phyloP scores from a whole-genome alignment of 1,140 invertebrate species.

The Holotrichia oblita region DNA sequence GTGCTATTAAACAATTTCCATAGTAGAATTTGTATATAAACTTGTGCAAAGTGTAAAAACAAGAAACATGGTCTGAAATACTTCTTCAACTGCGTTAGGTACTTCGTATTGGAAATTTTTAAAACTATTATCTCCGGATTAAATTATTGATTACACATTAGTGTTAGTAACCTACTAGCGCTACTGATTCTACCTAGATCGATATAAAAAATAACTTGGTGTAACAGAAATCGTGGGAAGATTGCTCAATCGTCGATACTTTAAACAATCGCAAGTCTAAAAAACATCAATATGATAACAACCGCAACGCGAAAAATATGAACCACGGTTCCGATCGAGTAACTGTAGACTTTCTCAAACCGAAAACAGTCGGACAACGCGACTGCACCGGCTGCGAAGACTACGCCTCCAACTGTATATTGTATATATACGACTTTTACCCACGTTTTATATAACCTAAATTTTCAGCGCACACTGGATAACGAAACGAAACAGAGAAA shows the following conservation, averaged over 20 bases:
- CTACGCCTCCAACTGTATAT: constrained; percentile 7
- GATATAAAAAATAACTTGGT: neutral
- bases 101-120: no score
- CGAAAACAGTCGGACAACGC: constrained; percentile 28
- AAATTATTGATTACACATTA: no score
- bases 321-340: constrained; percentile 37
- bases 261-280: neutral
- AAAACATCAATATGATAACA: constrained; percentile 14
- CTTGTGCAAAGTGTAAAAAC: no score
- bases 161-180: no score
- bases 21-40: no score
- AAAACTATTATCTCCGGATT: no score
- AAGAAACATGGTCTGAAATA: no score
- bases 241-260: neutral
- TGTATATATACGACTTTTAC: constrained; percentile 36
- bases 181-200: neutral
- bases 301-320: constrained; percentile 23
- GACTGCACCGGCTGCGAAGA: constrained; percentile 22
- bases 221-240: neutral
- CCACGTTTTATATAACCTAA: constrained; percentile 44
- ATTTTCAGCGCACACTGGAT: constrained; percentile 40
- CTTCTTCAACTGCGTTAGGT: no score
- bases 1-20: no score
- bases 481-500: constrained; percentile 42
- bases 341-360: constrained; percentile 38